A percentile compares a stretch with the other conserved stretches of the same genome.
Evolutionary conservation across 2,888 invertebrate species (phyloP).

Genomic region (Drosophila lacicola): DNA sequence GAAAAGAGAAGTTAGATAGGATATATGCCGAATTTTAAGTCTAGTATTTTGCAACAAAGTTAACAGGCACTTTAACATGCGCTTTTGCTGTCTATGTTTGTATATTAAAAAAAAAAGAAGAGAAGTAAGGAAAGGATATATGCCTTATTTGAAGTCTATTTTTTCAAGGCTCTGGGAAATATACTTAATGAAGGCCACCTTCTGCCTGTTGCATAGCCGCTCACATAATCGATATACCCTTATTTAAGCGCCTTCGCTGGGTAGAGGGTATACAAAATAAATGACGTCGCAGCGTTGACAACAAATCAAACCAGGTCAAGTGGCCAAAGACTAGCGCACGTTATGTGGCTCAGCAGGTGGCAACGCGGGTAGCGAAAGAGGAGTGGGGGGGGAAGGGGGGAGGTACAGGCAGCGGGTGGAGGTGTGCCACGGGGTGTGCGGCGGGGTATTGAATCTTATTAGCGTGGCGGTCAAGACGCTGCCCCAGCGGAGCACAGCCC

Average conservation of each 20-base stretch:
- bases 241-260: not conserved
- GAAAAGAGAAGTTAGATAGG: too few relatives aligned
- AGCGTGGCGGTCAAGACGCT: conserved; percentile 67
- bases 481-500: conserved; percentile 19
- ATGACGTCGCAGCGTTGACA: conserved; percentile 28
- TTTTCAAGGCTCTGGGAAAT: too few relatives aligned
- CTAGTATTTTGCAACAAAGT: too few relatives aligned
- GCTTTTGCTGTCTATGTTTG: too few relatives aligned
- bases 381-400: not conserved
- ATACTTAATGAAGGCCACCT: not conserved
- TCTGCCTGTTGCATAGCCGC: not conserved
- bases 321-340: conserved; percentile 51
- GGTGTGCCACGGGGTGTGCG: not conserved
- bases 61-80: too few relatives aligned
- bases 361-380: too few relatives aligned
- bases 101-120: too few relatives aligned
- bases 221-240: not conserved
- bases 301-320: conserved; percentile 74
- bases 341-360: conserved; percentile 32
- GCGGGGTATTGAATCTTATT: conserved; percentile 63
- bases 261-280: conserved; percentile 14
- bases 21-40: too few relatives aligned
- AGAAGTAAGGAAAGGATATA: too few relatives aligned
- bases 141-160: too few relatives aligned
- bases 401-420: not conserved